Base-by-base conservation (phyloP, 2,888 invertebrate genomes). In the Cantharis rustica region DNA sequence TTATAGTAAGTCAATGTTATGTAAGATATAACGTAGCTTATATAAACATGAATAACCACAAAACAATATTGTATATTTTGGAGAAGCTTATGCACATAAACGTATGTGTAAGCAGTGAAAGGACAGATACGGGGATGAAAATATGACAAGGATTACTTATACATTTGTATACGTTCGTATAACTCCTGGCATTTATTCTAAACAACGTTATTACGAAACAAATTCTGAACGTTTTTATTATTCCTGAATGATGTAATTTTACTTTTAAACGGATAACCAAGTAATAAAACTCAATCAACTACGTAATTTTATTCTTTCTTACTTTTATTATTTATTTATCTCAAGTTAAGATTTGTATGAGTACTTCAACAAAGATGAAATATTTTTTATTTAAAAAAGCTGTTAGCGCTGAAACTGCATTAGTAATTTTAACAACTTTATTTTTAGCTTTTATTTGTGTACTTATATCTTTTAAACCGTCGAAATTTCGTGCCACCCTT, bases 101-200 rank as follows among this genome's bases (percentile, higher is more conserved):
- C 73, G 71, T 64, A 74, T 77, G 77, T 69, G 71, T 31, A 77
- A 20, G 66, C 71, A 69, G 71, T 73, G 68, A 74, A 77, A 74
- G 73, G 71, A 74, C 73, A 74, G 73, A 77, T 71, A 77, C 71
- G 64, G 20, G 74, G 77, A 77, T 71, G 77, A 71, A 77, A 77
- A 77, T 74, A 71, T 71, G 73, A 69, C 73, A 73, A 68, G 73
- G 77, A 71, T 77, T 77, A 77, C 71, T 73, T 77, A 74, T 77
- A 71, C 47, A 15, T 23, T 26, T 61, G 15, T 69, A 74, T 69
- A 74, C 15, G 10, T 16, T 66, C 15, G 72, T 17, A 26, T 64
- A 23, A 20, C 15, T 17, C 17, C 68, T 72, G 47, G 7, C 47
- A 16, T 31, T 66, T 72, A 72, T 66, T 66, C 31, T 66, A 66